Base-by-base conservation (phyloP, 2,113 vertebrate species). In the Tapirus terrestris region DNA sequence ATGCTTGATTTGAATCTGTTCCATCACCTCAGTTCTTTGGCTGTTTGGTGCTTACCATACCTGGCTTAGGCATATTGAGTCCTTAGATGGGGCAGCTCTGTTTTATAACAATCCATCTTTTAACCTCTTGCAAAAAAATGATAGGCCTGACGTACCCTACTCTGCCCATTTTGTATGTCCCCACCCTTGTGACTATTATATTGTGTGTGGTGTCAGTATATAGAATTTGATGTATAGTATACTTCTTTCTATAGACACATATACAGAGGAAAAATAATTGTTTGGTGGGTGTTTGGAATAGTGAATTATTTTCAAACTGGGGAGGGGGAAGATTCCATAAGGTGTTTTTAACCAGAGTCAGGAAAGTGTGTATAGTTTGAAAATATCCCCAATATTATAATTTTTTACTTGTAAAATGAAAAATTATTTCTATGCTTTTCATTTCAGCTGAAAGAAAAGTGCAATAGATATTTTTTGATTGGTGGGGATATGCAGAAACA, bases 321-420 rank as follows among this genome's bases (percentile, higher is more conserved):
- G 9, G 10, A 72, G 45, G 51, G 23, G 53, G 18, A 75, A 79
- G 77, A 58, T 79, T 83, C 23, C 31, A 67, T 25, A 45, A 36
- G 68, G 8, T 33, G 3, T 72, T 83, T 82, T 53, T 77, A 82
- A 63, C 1, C 27, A 83, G 73, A 91, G 86, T 73, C 9, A 82
- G 67, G 39, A 89, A 92, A 87, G 4, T 3, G 4, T 77, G 1
- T 61, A 85, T 48, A 60, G 21, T 77, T 93, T 91, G n/a, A 84
- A 96, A 79, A 45, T 20, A 94, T 75, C 89, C 39, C 95, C 43
- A 92, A 58, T 79, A 81, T 56, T 68, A 43, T 9, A 80, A 21
- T 56, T 81, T 90, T 91, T 92, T 92, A 92, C 60, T 76, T 94
- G 9, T 67, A 72, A 53, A 94, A 33, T 70, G 10, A 91, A 97